Evolutionary conservation across 2,113 vertebrate genomes (phyloP), one percentile per base, ranked within the genome.

Genomic region (Puffinus mauretanicus): DNA sequence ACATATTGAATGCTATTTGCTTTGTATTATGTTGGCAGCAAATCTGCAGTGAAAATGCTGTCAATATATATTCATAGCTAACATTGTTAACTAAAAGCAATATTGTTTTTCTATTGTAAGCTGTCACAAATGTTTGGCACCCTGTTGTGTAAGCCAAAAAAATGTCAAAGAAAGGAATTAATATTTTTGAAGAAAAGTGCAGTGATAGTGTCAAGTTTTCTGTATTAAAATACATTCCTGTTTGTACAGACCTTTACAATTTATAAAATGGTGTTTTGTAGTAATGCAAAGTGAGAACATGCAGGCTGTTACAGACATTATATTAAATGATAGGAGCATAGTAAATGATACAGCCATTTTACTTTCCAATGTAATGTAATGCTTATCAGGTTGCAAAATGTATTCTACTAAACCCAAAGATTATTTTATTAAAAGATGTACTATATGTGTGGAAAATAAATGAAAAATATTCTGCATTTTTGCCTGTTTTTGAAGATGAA

Each of bases 81-180:
- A 98, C 98, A 98, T 98, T 98, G 98, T 98, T 98, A 98, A 98
- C 98, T 98, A 98, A 98, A 98, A 97, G 97, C 98, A 98, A 98
- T 98, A 97, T 98, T 97, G 97, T 98, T 98, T 98, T 98, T 98
- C 98, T 97, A 98, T 97, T 97, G 95, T 97, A 97, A 95, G 96
- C 97, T 98, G 98, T 98, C 97, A 98, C 95, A 97, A 97, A 98
- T 97, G 91, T 97, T 97, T 97, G 95, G 97, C 96, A 96, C 97
- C 97, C 97, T 96, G 95, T 94, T 95, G 97, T 97, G 96, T 94
- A 96, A 97, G 96, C 97, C 96, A 97, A 97, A 98, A 96, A 97
- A 95, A 96, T 95, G 96, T 97, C 97, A 98, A 91, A 97, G 96
- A 93, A 96, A 95, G 85, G 87, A 94, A 94, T 96, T 89, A 95